Percentiles rank a stretch among this genome's conserved stretches.
Evolutionary conservation across 2,797 vertebrate species (phyloP).

Genomic region (Bufotes viridis): DNA sequence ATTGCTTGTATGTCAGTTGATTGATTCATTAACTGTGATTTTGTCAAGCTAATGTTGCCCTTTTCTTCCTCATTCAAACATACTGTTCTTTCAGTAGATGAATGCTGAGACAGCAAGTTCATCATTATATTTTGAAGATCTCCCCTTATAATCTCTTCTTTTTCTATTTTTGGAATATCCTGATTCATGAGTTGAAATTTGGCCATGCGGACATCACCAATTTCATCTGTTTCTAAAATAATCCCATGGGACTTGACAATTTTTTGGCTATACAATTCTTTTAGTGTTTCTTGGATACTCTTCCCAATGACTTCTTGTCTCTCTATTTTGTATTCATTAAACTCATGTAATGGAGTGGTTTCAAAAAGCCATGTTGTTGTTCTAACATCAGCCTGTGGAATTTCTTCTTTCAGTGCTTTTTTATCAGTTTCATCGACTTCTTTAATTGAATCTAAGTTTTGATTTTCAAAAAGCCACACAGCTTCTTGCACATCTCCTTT

Average conservation of each 20-base stretch:
- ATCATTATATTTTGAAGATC: conserved; percentile 89
- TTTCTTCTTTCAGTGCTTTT: conserved; percentile 75
- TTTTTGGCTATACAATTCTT: conserved; percentile 85
- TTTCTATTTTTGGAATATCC: conserved; percentile 86
- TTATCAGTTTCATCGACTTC: conserved; percentile 75
- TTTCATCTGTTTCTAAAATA: conserved; percentile 89
- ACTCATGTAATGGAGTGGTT: conserved; percentile 87
- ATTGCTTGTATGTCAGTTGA: conserved; percentile 74
- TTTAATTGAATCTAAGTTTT: conserved; percentile 84
- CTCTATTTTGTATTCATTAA: conserved; percentile 81
- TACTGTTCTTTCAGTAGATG: conserved; percentile 76
- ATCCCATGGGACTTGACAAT: conserved; percentile 87
- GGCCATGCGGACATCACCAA: conserved; percentile 91
- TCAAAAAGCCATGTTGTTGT: conserved; percentile 93
- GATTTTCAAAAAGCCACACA: conserved; percentile 93
- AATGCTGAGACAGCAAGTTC: conserved; percentile 82
- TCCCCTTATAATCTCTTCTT: conserved; percentile 85
- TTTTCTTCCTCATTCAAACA: conserved; percentile 86
- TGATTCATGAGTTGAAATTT: conserved; percentile 92
- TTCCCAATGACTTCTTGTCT: conserved; percentile 88
- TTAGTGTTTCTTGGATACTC: conserved; percentile 88
- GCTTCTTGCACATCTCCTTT: conserved; percentile 89
- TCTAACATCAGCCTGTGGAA: conserved; percentile 87
- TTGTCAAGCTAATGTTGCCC: conserved; percentile 84
- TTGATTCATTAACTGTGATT: conserved; percentile 84